Evolutionary conservation across 1,140 invertebrate species (phyloP).

Genomic region (Drusus annulatus): DNA sequence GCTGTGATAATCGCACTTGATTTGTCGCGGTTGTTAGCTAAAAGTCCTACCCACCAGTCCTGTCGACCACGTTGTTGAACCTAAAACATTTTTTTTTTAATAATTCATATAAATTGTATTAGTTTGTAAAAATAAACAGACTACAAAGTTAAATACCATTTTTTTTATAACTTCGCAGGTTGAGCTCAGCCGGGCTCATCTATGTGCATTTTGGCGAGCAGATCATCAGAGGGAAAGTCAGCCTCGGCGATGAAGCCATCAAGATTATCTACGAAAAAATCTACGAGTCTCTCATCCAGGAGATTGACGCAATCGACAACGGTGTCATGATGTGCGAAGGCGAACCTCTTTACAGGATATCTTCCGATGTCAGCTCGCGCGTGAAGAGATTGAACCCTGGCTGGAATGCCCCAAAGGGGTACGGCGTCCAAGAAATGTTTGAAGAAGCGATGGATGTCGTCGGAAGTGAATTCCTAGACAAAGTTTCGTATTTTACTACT

Average conservation of each 20-base stretch:
- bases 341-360: constrained; percentile 86
- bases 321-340: constrained; percentile 86
- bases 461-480: constrained; percentile 86
- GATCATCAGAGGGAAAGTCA: constrained; percentile 75
- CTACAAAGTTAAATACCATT: not conserved
- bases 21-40: too few species aligned
- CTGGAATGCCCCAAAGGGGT: constrained; percentile 83
- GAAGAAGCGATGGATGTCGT: constrained; percentile 85
- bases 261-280: constrained; percentile 84
- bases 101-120: too few species aligned
- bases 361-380: constrained; percentile 83
- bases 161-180: constrained; percentile 76
- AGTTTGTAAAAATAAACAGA: too few species aligned
- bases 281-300: constrained; percentile 93
- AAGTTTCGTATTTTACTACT: constrained; percentile 78
- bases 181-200: constrained; percentile 96
- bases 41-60: too few species aligned
- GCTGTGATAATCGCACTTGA: too few species aligned
- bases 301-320: constrained; percentile 98
- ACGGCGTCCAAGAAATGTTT: constrained; percentile 76
- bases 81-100: too few species aligned
- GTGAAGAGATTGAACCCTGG: constrained; percentile 86
- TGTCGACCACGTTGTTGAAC: too few species aligned
- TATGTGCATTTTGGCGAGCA: constrained; percentile 93
- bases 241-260: constrained; percentile 69